Conservation (phyloP, 2,113 vertebrate species). For the Embiotoca jacksoni region DNA sequence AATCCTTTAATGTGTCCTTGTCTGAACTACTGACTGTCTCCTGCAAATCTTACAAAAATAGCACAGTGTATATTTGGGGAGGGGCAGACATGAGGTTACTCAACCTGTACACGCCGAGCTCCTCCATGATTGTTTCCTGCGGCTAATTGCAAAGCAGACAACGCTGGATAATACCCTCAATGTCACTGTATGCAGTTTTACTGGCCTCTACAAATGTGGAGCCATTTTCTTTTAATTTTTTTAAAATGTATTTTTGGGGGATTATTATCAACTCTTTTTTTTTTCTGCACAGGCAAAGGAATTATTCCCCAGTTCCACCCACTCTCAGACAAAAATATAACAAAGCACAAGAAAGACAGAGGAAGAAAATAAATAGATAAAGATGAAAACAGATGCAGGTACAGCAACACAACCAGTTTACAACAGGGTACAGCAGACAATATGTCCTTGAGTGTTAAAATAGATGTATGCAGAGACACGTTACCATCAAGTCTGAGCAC, state of each 20-base stretch:
- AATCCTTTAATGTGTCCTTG: slow-evolving; percentile 67
- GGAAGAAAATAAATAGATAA: background rate
- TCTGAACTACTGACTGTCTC: slow-evolving; percentile 43
- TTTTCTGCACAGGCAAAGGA: background rate
- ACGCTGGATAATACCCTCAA: slow-evolving; percentile 10
- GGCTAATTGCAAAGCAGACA: slow-evolving; percentile 39
- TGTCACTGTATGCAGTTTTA: slow-evolving; percentile 10
- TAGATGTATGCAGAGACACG: background rate
- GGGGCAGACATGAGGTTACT: slow-evolving; percentile 25
- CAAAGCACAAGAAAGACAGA: background rate
- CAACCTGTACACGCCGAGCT: slow-evolving; percentile 45
- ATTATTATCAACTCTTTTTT: background rate
- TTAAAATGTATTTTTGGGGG: too few species aligned
- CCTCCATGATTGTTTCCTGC: slow-evolving; percentile 23
- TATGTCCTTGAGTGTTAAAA: background rate
- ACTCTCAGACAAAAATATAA: slow-evolving; percentile 10
- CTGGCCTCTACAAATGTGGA: background rate
- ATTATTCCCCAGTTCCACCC: background rate
- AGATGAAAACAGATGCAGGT: background rate
- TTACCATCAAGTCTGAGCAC: background rate
- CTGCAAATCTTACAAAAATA: slow-evolving; percentile 59
- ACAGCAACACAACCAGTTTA: background rate
- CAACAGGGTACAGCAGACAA: background rate
- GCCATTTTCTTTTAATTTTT: background rate
- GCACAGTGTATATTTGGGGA: slow-evolving; percentile 32